Evolutionary conservation across 2,797 vertebrate species (phyloP), one percentile per base, ranked within the genome.

Genomic region (Tangara arthus): DNA sequence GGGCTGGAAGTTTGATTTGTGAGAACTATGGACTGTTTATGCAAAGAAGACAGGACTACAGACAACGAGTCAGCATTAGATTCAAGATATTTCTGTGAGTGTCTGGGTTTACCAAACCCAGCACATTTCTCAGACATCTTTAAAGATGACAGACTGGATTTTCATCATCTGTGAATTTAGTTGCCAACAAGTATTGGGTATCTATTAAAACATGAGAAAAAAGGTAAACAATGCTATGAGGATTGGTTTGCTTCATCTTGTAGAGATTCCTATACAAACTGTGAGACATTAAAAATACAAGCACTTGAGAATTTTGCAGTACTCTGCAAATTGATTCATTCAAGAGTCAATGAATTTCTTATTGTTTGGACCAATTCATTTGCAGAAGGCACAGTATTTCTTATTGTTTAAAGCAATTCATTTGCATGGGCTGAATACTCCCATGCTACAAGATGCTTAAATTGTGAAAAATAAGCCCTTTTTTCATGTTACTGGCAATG

Each of bases 381-480:
- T 90, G 52, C 72, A 91, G 71, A 37, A 91, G 61, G 47, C 3
- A 3, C 8, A 1, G 42, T 50, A n/a, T 89, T 95, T 92, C 72
- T 85, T 65, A 88, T 71, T 95, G 94, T 95, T 95, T 95, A 89
- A 95, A 91, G 56, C 24, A 87, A 89, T 92, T 89, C n/a, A 91
- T 96, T 94, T 95, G 47, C 68, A 73, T 53, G 66, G 77, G 28
- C 60, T 91, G 80, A 90, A 91, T 65, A 82, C 32, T 94, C 26
- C n/a, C 26, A 53, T 79, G 57, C 35, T 89, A 65, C 66, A 90
- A 90, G 82, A 91, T 64, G 35, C 53, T 93, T 87, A 87, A 96
- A 93, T 70, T 47, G 49, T 84, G 89, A 94, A 95, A 95, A 97
- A 96, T 69, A 96, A 95, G 71, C 15, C 83, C 55, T 88, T 95